These are phyloP conservation scores for Donacobius atricapilla DNA, from an alignment of 2,113 vertebrate genomes.

Conservation along the genomic window DNA sequence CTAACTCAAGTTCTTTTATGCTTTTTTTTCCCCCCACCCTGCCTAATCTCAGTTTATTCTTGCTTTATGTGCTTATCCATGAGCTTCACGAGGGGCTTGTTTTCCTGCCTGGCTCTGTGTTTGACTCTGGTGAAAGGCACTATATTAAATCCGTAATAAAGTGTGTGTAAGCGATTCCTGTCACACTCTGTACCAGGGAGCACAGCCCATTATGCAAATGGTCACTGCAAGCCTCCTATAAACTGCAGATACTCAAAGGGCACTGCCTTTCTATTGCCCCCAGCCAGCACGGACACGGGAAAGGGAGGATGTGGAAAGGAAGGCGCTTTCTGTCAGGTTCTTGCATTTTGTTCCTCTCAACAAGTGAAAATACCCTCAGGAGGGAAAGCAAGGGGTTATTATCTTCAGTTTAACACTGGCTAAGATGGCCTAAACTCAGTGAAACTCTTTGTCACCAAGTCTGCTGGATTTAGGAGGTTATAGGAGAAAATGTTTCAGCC, in stretches of 20 bases:
- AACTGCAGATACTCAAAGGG: not conserved
- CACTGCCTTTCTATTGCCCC: not conserved
- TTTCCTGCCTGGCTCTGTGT: not conserved
- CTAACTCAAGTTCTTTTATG: not conserved
- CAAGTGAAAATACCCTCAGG: not conserved
- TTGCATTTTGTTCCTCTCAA: not conserved
- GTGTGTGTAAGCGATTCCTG: constrained; percentile 4
- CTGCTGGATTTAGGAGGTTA: not conserved
- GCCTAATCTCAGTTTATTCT: constrained; percentile 24
- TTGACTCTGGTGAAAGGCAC: constrained; percentile 22
- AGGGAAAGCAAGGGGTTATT: not conserved
- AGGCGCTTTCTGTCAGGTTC: not conserved
- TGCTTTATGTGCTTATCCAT: not conserved
- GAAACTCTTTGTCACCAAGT: not conserved
- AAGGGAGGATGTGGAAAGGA: not conserved
- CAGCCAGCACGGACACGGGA: not conserved
- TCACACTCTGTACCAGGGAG: constrained; percentile 29
- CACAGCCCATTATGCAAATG: constrained; percentile 24
- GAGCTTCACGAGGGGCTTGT: not conserved
- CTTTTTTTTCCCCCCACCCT: not conserved
- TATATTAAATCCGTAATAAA: constrained; percentile 6
- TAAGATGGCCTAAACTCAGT: not conserved
- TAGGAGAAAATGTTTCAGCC: not conserved
- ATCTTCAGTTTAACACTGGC: not conserved
- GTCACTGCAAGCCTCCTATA: not conserved